Percentiles rank a stretch among this genome's conserved stretches.
Conservation (phyloP, 2,888 invertebrate species). For the Hoplodrina blanda region DNA sequence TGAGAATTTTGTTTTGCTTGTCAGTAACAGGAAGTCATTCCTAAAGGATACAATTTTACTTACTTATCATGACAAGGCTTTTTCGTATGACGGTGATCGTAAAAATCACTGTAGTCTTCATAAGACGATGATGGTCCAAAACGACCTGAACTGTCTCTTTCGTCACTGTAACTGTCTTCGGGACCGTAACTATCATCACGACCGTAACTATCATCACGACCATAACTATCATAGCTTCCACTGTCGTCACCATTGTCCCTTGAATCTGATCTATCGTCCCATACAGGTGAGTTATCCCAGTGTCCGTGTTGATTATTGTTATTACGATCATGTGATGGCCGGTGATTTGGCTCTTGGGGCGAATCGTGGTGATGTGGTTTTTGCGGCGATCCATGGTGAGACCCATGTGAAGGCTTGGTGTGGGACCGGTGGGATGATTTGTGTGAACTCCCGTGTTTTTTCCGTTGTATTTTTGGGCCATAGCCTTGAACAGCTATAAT, state of each 20-base stretch:
- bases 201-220: neutral
- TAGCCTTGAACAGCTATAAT: constrained; percentile 39
- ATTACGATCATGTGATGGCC: neutral
- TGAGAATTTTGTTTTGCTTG: neutral
- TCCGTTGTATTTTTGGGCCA: constrained; percentile 25
- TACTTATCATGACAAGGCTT: constrained; percentile 20
- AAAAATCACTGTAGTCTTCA: constrained; percentile 16
- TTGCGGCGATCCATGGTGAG: neutral
- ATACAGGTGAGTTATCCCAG: constrained; percentile 26
- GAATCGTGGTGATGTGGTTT: constrained; percentile 2
- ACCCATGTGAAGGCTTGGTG: neutral
- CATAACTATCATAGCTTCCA: constrained; percentile 6
- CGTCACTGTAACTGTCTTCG: neutral
- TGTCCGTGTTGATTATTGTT: neutral
- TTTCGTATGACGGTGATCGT: constrained; percentile 3
- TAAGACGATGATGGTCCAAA: neutral
- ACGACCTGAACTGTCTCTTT: neutral
- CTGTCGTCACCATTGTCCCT: neutral
- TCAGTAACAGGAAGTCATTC: too few species aligned
- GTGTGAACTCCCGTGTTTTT: neutral
- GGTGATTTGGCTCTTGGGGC: neutral
- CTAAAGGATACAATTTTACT: constrained; percentile 14
- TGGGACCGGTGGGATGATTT: neutral
- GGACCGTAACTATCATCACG: neutral
- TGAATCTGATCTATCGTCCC: constrained; percentile 12